Percentiles rank a stretch among this genome's conserved stretches.
Evolutionary conservation across 1,140 invertebrate species (phyloP).

Genomic region (Ceratina australensis): DNA sequence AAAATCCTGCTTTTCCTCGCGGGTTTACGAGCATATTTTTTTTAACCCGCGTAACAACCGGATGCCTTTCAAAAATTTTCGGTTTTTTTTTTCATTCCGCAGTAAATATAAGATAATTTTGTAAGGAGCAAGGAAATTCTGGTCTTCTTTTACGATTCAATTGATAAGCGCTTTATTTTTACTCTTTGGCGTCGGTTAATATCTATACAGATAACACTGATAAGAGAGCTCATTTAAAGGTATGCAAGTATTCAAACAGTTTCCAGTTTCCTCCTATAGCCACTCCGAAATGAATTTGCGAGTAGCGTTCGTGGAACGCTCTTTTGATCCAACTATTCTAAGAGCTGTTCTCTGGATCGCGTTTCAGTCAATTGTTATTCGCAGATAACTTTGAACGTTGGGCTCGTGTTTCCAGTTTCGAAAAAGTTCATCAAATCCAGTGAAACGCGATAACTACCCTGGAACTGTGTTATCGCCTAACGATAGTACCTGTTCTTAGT

Average conservation of each 20-base stretch:
- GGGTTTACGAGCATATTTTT: constrained; percentile 38
- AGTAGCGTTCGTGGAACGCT: constrained; percentile 38
- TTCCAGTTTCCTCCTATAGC: too few relatives aligned
- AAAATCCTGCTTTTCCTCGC: constrained; percentile 28
- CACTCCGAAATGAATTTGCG: too few relatives aligned
- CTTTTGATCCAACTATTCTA: constrained; percentile 34
- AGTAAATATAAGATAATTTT: background rate
- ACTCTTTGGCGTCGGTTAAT: too few relatives aligned
- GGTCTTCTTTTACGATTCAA: too few relatives aligned
- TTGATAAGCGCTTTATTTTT: too few relatives aligned
- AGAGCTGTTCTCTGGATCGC: background rate
- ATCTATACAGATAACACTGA: too few relatives aligned
- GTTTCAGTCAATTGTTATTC: constrained; percentile 22
- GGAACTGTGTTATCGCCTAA: too few relatives aligned
- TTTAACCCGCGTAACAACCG: background rate
- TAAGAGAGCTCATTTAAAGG: too few relatives aligned
- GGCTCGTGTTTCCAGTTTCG: constrained; percentile 29
- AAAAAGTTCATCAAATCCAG: background rate
- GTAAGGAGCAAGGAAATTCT: background rate
- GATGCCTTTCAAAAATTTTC: constrained; percentile 17
- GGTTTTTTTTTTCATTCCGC: too few relatives aligned
- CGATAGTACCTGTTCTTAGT: too few relatives aligned
- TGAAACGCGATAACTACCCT: background rate
- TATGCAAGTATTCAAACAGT: too few relatives aligned
- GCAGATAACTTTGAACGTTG: constrained; percentile 1